phyloP scores from a whole-genome alignment of 2,113 vertebrate species.

The Ia io region DNA sequence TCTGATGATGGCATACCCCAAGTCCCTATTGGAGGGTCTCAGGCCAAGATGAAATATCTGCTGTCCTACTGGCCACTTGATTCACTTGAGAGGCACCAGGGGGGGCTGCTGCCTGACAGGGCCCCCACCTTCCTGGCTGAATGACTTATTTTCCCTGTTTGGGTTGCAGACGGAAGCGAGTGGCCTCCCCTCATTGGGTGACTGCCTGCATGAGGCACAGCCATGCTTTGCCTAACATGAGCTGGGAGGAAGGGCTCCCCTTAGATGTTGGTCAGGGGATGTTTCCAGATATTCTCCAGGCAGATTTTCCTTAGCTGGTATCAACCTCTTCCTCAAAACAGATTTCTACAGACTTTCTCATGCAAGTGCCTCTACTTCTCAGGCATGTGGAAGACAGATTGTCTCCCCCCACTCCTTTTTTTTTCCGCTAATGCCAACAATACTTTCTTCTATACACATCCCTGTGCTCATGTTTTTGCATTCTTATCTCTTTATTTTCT shows the following conservation, averaged over 20 bases:
- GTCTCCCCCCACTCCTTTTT: not conserved
- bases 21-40: not conserved
- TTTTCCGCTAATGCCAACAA: not conserved
- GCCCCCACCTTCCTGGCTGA: not conserved
- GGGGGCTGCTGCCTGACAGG: not conserved
- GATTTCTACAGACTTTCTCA: not conserved
- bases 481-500: not conserved
- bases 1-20: not conserved
- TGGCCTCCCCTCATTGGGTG: not conserved
- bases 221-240: not conserved
- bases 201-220: rapidly evolving
- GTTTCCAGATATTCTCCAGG: not conserved
- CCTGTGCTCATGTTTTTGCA: not conserved
- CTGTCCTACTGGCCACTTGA: not conserved
- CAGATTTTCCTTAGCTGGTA: not conserved
- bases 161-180: not conserved
- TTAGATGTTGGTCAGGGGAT: not conserved
- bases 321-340: not conserved
- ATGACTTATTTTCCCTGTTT: not conserved
- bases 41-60: not conserved
- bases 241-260: not conserved
- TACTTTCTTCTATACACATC: not conserved
- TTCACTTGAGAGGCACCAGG: not conserved
- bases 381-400: not conserved
- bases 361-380: not conserved